Base-by-base conservation (phyloP, 1,140 invertebrate species). In the Drosophila insularis region DNA sequence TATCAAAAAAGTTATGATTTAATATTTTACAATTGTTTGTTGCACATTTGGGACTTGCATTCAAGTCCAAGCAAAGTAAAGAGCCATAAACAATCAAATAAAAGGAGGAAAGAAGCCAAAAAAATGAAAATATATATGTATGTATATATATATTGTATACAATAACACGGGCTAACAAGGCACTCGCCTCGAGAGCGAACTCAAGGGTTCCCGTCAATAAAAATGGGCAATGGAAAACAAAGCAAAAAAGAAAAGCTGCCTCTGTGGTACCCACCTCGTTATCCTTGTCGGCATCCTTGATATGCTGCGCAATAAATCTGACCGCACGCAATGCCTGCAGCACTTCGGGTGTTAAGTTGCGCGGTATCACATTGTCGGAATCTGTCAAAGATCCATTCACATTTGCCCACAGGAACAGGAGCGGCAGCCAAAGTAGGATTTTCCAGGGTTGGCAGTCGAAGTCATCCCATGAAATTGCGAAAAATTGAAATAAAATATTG, bases 231-330 rank as follows among this genome's bases (percentile, higher is more conserved):
- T 65, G 67, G 43, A 50, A 50, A 50, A 50, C 43, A 43, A 70
- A 67, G 27, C 27, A 6, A 27, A 27, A 27, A 6, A 23, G 5
- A 63, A 55, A 69, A 53, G 63, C 39, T 8, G 54, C 21, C 61
- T 59, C 58, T 43, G 50, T 67, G 63, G 65, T 74, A 85, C 93
- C 93, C 93, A 98, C 97, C 94, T 98, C 97, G 89, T 97, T 97
- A 93, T 98, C 97, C 92, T 97, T 97, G 91, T 98, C 98, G 53
- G 96, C 96, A 91, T 98, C 96, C 93, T 98, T 98, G 80, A 99
- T 98, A 92, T 99, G 98, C 92, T 99, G 97, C 19, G 98, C 98
- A 90, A 99, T 99, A 93, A 98, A 99, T 76, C 97, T 94, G 21
- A 99, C 98, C 71, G 98, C 97, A 92, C 98, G 95, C 43, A 99